phyloP scores from a whole-genome alignment of 2,888 invertebrate genomes.

The Brenthis ino region DNA sequence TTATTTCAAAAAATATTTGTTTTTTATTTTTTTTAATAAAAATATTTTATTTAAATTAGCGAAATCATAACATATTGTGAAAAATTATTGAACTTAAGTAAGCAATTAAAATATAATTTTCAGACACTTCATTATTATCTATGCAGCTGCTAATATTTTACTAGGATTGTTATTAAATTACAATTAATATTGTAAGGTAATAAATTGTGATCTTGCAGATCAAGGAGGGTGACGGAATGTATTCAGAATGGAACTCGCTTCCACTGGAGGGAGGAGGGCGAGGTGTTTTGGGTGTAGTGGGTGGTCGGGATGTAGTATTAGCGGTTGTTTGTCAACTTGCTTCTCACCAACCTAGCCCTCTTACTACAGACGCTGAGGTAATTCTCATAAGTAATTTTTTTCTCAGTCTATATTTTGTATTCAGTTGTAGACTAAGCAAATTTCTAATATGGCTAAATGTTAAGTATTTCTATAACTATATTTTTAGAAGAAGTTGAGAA shows the following conservation, averaged over 20 bases:
- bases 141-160: not conserved
- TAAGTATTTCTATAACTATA: too few relatives aligned
- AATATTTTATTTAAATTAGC: too few relatives aligned
- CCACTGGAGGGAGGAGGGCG: slow-evolving; percentile 87
- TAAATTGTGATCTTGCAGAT: slow-evolving; percentile 69
- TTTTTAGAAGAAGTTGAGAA: too few relatives aligned
- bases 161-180: not conserved
- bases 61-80: too few relatives aligned
- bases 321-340: slow-evolving; percentile 91
- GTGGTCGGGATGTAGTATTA: slow-evolving; percentile 91
- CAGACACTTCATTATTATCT: too few relatives aligned
- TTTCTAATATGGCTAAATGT: too few relatives aligned
- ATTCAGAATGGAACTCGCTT: slow-evolving; percentile 92
- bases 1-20: too few relatives aligned
- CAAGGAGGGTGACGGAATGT: slow-evolving; percentile 88
- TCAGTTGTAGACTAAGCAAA: not conserved
- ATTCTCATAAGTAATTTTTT: slow-evolving; percentile 1
- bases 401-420: not conserved
- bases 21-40: too few relatives aligned
- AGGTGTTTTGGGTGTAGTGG: slow-evolving; percentile 91
- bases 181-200: not conserved
- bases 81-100: too few relatives aligned
- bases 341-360: slow-evolving; percentile 91
- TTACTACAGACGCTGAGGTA: slow-evolving; percentile 93
- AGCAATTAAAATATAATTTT: too few relatives aligned